phyloP scores from a whole-genome alignment of 2,888 invertebrate species.

The Peribatodes rhomboidaria region DNA sequence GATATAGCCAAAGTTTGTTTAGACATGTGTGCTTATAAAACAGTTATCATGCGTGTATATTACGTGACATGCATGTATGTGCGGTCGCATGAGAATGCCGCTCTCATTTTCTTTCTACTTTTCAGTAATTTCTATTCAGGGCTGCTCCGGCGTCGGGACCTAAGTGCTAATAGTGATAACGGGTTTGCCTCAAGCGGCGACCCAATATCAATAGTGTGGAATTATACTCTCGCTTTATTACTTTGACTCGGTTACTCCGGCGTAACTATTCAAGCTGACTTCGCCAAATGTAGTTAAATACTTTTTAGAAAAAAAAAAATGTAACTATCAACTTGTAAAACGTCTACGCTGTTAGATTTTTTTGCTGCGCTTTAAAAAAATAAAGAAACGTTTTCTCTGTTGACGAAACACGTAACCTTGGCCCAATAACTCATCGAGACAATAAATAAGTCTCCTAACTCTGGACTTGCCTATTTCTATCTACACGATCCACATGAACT shows the following conservation, averaged over 20 bases:
- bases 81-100: slow-evolving; percentile 52
- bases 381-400: background rate
- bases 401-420: slow-evolving; percentile 6
- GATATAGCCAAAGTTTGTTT: slow-evolving; percentile 65
- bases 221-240: slow-evolving; percentile 46
- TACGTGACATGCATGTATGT: slow-evolving; percentile 72
- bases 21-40: slow-evolving; percentile 64
- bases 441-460: background rate
- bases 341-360: background rate
- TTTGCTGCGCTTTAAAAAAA: background rate
- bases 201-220: slow-evolving; percentile 54
- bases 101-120: slow-evolving; percentile 33
- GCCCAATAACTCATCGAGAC: slow-evolving; percentile 1
- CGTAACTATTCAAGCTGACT: slow-evolving; percentile 4
- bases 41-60: slow-evolving; percentile 56
- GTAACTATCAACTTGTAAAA: slow-evolving; percentile 2
- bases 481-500: background rate
- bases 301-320: background rate
- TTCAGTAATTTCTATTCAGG: slow-evolving; percentile 75
- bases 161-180: slow-evolving; percentile 77
- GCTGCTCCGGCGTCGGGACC: slow-evolving; percentile 58
- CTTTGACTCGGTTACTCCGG: slow-evolving; percentile 32
- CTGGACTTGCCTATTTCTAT: background rate
- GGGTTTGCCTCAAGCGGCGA: slow-evolving; percentile 51
- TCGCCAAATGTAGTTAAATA: too few species aligned